phyloP scores from a whole-genome alignment of 2,113 vertebrate genomes.

The Phaethon lepturus region DNA sequence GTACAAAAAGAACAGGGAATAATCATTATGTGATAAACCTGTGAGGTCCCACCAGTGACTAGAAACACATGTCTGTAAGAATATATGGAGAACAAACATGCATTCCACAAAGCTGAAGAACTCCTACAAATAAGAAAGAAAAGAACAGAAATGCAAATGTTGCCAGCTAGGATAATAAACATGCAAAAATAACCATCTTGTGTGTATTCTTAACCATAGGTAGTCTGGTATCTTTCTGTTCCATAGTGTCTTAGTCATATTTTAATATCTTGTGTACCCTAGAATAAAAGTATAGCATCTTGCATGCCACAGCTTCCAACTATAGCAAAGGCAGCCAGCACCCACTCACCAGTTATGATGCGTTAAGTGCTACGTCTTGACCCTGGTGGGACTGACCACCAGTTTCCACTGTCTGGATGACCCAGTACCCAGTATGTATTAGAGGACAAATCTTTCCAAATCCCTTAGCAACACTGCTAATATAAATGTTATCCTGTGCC shows the following conservation, averaged over 20 bases:
- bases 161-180: not conserved
- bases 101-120: not conserved
- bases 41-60: not conserved
- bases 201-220: not conserved
- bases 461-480: not conserved
- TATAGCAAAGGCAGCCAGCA: not conserved
- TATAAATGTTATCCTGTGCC: not conserved
- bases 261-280: not conserved
- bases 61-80: not conserved
- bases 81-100: not conserved
- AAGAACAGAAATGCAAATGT: not conserved
- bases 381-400: not conserved
- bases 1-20: not conserved
- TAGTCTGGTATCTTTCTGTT: not conserved
- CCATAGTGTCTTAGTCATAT: not conserved
- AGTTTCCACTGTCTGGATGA: not conserved
- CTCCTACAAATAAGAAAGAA: not conserved
- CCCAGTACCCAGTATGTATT: not conserved
- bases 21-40: not conserved
- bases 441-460: constrained; percentile 19
- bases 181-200: not conserved
- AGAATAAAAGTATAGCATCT: not conserved
- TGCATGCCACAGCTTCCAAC: not conserved
- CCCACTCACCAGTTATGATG: not conserved
- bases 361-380: not conserved